These are phyloP conservation scores for Escarpia spicata DNA, from an alignment of 2,888 invertebrate genomes.

Conservation along the genomic window DNA sequence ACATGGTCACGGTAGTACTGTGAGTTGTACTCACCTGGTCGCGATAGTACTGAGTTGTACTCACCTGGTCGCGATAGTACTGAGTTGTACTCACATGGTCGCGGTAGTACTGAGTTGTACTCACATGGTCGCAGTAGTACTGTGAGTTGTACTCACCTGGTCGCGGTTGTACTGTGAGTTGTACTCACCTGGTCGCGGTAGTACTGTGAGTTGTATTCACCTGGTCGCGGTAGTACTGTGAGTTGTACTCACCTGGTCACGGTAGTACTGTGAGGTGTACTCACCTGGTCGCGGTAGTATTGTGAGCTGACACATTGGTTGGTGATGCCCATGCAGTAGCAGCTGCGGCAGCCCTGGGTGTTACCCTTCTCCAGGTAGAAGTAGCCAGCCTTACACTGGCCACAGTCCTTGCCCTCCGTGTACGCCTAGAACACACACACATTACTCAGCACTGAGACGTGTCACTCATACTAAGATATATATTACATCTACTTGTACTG, in stretches of 20 bases:
- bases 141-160: constrained; percentile 23
- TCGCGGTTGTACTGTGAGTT: not conserved
- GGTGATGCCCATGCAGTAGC: constrained; percentile 92
- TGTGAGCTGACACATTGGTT: constrained; percentile 37
- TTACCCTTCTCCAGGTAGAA: constrained; percentile 88
- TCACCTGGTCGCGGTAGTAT: constrained; percentile 37
- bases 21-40: too few relatives aligned
- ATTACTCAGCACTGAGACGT: not conserved
- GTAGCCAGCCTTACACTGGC: constrained; percentile 87
- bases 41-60: too few relatives aligned
- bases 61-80: too few relatives aligned
- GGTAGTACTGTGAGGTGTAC: not conserved
- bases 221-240: too few relatives aligned
- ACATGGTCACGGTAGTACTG: too few relatives aligned
- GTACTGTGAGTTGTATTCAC: too few relatives aligned
- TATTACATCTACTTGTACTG: not conserved
- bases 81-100: too few relatives aligned
- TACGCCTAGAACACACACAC: constrained; percentile 69
- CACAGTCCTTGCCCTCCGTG: constrained; percentile 77
- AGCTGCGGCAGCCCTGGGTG: constrained; percentile 80
- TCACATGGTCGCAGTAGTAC: too few relatives aligned
- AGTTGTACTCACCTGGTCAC: too few relatives aligned
- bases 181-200: too few relatives aligned
- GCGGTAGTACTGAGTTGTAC: too few relatives aligned
- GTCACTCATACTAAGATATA: not conserved